Conservation (phyloP, 2,113 vertebrate genomes). For the Siniperca knerii region DNA sequence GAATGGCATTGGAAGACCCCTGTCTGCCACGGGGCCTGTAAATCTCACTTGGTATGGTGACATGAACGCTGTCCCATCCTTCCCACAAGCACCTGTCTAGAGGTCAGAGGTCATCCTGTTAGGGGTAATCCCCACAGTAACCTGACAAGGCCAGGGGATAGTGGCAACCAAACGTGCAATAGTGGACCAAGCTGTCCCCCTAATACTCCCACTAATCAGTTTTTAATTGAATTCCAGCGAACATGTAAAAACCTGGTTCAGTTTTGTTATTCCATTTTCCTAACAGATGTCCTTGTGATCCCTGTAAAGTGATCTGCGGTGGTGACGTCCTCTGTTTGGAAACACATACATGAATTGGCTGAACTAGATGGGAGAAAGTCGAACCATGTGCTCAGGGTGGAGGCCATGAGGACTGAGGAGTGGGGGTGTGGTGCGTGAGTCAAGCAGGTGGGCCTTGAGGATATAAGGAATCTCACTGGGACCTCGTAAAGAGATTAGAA, state of each 20-base stretch:
- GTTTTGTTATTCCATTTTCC: slow-evolving; percentile 86
- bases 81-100: slow-evolving; percentile 77
- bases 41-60: slow-evolving; percentile 75
- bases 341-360: slow-evolving; percentile 73
- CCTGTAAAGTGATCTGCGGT: slow-evolving; percentile 84
- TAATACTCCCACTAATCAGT: slow-evolving; percentile 83
- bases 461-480: slow-evolving; percentile 25
- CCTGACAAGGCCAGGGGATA: slow-evolving; percentile 71
- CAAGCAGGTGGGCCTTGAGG: slow-evolving; percentile 12
- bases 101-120: slow-evolving; percentile 79
- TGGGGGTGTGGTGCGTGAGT: neutral
- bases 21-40: slow-evolving; percentile 49
- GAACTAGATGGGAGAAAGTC: slow-evolving; percentile 78
- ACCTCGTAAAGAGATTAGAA: neutral
- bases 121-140: slow-evolving; percentile 80
- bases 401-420: slow-evolving; percentile 52
- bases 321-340: slow-evolving; percentile 83
- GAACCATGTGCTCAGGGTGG: slow-evolving; percentile 76
- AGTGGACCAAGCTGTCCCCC: slow-evolving; percentile 54
- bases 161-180: slow-evolving; percentile 58
- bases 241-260: slow-evolving; percentile 85
- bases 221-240: slow-evolving; percentile 84
- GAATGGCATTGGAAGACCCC: slow-evolving; percentile 57
- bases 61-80: slow-evolving; percentile 65
- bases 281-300: slow-evolving; percentile 87